Evolutionary conservation across 1,140 invertebrate genomes (phyloP).

Genomic region (Diabrotica undecimpunctata): DNA sequence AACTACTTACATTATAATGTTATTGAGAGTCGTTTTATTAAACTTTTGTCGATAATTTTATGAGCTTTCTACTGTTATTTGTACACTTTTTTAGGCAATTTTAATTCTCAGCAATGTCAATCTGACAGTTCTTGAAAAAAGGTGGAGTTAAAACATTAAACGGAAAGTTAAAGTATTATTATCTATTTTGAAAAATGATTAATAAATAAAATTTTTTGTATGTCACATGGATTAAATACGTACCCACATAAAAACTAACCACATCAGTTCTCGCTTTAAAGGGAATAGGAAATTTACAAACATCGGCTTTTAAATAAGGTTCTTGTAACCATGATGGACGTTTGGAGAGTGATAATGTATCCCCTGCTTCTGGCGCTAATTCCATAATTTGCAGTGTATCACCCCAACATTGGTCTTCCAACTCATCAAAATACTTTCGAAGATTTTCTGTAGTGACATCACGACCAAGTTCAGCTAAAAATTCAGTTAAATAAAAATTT

Average conservation of each 20-base stretch:
- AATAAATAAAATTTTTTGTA: too few species aligned
- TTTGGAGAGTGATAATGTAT: constrained; percentile 12
- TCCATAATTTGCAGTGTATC: constrained; percentile 19
- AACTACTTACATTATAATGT: too few species aligned
- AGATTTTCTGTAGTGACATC: constrained; percentile 16
- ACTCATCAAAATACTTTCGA: constrained; percentile 14
- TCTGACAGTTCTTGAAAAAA: too few species aligned
- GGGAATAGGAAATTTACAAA: constrained; percentile 26
- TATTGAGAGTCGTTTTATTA: too few species aligned
- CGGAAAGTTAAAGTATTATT: too few species aligned
- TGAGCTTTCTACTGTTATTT: too few species aligned
- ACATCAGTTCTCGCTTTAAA: constrained; percentile 20
- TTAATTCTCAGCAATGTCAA: too few species aligned
- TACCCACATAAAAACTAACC: constrained; percentile 26
- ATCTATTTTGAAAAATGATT: too few species aligned
- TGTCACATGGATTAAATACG: background rate
- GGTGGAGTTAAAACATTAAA: too few species aligned
- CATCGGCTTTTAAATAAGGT: constrained; percentile 18
- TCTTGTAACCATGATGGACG: constrained; percentile 25
- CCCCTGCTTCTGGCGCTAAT: constrained; percentile 20
- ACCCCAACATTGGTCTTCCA: constrained; percentile 1
- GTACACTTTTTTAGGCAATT: too few species aligned
- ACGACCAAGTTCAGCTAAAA: background rate
- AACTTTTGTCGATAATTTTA: too few species aligned
- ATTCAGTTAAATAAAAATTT: background rate